phyloP scores from a whole-genome alignment of 1,140 invertebrate species.

The Neocloeon triangulifer region DNA sequence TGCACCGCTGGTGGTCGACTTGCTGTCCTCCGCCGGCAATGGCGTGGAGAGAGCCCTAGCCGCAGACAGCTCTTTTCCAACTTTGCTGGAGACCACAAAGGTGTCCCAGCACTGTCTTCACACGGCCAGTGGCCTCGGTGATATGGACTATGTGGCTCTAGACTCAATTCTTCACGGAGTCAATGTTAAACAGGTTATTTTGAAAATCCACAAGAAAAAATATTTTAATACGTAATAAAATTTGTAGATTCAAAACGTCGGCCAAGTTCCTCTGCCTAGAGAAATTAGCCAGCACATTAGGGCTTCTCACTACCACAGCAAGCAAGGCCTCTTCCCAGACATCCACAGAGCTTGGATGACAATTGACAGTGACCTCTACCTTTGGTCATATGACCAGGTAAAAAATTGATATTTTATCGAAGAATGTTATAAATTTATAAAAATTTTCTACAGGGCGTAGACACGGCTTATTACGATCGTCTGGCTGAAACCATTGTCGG shows the following conservation, averaged over 20 bases:
- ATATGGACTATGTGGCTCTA: neutral
- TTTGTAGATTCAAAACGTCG: slow-evolving; percentile 24
- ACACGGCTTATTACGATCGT: slow-evolving; percentile 85
- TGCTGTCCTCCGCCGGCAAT: no score
- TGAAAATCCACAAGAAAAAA: no score
- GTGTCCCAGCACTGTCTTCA: slow-evolving; percentile 16
- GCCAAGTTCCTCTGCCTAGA: slow-evolving; percentile 12
- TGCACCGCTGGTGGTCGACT: no score
- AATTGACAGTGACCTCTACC: slow-evolving; percentile 93
- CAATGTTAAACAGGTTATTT: slow-evolving; percentile 16
- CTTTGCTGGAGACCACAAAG: slow-evolving; percentile 28
- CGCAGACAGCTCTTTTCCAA: slow-evolving; percentile 44
- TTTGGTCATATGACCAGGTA: slow-evolving; percentile 86
- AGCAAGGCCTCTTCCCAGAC: slow-evolving; percentile 91
- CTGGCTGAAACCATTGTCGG: slow-evolving; percentile 73
- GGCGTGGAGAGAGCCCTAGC: slow-evolving; percentile 45
- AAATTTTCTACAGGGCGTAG: slow-evolving; percentile 15
- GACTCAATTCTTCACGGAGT: slow-evolving; percentile 7
- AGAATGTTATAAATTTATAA: no score
- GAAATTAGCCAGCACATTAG: slow-evolving; percentile 4
- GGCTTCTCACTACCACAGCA: slow-evolving; percentile 85
- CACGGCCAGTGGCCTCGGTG: neutral
- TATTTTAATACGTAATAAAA: no score
- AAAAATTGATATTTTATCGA: no score
- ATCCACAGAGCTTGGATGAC: slow-evolving; percentile 91